A percentile compares a stretch with the other conserved stretches of the same genome.
These are phyloP conservation scores for Xestia rhomboidea DNA, from an alignment of 2,888 invertebrate genomes.

Conservation along the genomic window DNA sequence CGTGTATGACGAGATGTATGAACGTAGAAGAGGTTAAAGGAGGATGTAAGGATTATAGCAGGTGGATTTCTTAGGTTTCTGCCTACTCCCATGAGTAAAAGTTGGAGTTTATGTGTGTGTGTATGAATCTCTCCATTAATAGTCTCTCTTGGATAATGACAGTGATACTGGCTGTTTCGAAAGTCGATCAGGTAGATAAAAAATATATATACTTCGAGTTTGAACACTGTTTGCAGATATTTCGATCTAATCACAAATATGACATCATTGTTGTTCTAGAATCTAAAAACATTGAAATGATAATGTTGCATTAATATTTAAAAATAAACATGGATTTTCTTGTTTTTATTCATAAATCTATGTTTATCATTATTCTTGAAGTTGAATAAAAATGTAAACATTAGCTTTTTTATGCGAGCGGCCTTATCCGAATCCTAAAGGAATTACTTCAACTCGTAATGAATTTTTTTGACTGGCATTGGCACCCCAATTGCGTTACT, in stretches of 20 bases:
- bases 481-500: too few species aligned
- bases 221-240: neutral
- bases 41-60: neutral
- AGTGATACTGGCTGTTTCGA: neutral
- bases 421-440: neutral
- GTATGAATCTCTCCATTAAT: too few species aligned
- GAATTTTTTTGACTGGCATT: too few species aligned
- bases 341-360: conserved; percentile 11
- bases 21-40: neutral
- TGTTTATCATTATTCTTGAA: conserved; percentile 22
- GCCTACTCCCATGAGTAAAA: neutral
- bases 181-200: neutral
- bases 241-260: neutral
- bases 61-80: neutral
- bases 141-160: neutral
- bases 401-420: neutral
- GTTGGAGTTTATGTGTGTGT: neutral
- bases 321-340: conserved; percentile 29
- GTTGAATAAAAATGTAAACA: neutral
- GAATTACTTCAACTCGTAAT: neutral
- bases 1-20: too few species aligned
- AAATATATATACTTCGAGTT: neutral
- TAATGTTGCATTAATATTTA: conserved; percentile 23
- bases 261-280: neutral
- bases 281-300: conserved; percentile 8